Conservation (phyloP, 2,888 invertebrate species). For the Lacanobia oleracea region DNA sequence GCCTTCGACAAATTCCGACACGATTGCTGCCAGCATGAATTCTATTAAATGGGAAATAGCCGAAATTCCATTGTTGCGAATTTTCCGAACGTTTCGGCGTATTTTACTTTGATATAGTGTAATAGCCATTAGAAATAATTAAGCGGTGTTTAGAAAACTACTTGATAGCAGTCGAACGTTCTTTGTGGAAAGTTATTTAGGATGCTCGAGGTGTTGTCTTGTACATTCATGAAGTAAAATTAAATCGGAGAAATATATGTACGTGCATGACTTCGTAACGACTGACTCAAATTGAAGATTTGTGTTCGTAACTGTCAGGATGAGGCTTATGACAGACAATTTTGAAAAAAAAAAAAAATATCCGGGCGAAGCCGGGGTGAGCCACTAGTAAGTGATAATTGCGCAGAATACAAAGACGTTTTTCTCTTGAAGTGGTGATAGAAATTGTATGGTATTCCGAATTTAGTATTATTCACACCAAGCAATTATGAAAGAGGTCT, state of each 20-base stretch:
- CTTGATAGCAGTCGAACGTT: conserved; percentile 20
- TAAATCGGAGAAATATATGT: no score
- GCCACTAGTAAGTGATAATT: no score
- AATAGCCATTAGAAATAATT: conserved; percentile 62
- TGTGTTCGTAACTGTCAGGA: no score
- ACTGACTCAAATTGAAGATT: no score
- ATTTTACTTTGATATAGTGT: conserved; percentile 68
- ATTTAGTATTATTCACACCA: background rate
- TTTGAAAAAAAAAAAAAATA: no score
- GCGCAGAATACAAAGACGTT: no score
- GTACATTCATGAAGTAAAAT: background rate
- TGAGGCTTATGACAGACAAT: no score
- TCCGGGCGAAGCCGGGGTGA: no score
- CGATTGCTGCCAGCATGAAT: conserved; percentile 67
- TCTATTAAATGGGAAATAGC: conserved; percentile 68
- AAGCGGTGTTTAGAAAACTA: conserved; percentile 54
- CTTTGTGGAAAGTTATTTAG: conserved; percentile 31
- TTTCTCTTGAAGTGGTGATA: background rate
- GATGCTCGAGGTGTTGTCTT: background rate
- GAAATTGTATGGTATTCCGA: background rate
- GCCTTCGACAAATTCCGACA: conserved; percentile 65
- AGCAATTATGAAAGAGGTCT: background rate
- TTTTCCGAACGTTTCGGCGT: conserved; percentile 59
- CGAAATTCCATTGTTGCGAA: conserved; percentile 64
- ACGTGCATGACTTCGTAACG: no score